phyloP scores from a whole-genome alignment of 2,888 invertebrate genomes.

The Eristalinus aeneus region DNA sequence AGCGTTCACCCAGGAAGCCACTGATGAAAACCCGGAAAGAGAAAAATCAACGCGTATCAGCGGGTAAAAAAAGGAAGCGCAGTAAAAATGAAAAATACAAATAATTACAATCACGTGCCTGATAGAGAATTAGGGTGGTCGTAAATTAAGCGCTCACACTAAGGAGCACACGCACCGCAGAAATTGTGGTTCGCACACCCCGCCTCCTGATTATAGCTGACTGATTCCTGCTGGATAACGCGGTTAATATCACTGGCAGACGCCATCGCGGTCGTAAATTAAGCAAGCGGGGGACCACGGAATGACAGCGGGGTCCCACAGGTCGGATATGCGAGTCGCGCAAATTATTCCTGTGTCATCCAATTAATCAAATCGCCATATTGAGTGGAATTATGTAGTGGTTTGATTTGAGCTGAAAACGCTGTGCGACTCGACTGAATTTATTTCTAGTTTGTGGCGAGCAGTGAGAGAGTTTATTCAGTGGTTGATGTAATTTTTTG shows the following conservation, averaged over 20 bases:
- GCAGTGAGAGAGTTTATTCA: neutral
- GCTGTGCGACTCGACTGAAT: neutral
- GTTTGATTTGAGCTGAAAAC: neutral
- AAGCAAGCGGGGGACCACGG: conserved; percentile 2
- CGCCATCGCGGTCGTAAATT: conserved; percentile 35
- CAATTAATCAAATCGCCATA: conserved; percentile 43
- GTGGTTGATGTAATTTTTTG: neutral
- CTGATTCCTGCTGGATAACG: conserved; percentile 31
- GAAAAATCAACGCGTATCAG: neutral
- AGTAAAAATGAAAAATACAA: conserved; percentile 36
- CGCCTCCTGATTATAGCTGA: conserved; percentile 30
- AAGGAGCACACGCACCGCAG: neutral
- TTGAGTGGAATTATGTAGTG: conserved; percentile 7
- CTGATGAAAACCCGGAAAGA: neutral
- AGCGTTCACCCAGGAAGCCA: neutral
- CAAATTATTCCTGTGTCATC: conserved; percentile 16
- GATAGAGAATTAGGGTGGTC: conserved; percentile 1
- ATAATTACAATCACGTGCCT: conserved; percentile 36
- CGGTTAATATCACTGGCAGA: conserved; percentile 18
- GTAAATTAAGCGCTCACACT: conserved; percentile 27
- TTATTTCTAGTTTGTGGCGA: neutral
- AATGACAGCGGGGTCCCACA: neutral
- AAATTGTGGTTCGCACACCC: neutral
- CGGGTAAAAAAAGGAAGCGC: neutral
- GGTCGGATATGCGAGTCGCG: neutral